These are phyloP conservation scores for Catharus ustulatus DNA, from an alignment of 2,797 vertebrate species.

Conservation along the genomic window DNA sequence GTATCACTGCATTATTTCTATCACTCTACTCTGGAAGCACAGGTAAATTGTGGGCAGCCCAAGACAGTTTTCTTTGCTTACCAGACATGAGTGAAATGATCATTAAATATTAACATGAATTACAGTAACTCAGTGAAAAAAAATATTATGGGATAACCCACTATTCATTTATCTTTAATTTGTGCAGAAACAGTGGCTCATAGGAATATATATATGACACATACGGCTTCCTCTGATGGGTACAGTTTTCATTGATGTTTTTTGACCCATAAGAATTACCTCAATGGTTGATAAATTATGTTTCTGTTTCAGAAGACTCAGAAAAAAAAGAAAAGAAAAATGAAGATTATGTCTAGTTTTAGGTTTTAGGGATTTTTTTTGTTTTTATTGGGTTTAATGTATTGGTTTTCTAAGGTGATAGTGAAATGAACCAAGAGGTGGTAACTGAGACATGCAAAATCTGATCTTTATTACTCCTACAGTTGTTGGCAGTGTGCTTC, in stretches of 20 bases:
- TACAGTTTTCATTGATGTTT: not conserved
- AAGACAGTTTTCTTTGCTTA: not conserved
- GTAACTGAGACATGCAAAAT: not conserved
- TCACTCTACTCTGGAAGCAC: not conserved
- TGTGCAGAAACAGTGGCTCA: not conserved
- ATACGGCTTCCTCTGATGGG: not conserved
- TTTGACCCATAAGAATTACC: not conserved
- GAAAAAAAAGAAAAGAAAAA: not conserved
- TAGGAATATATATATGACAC: not conserved
- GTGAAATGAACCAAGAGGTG: not conserved
- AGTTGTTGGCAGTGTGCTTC: not conserved
- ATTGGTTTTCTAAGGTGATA: not conserved
- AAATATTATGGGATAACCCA: not conserved
- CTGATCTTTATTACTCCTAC: not conserved
- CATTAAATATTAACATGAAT: not conserved
- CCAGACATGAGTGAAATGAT: not conserved
- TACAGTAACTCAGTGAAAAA: not conserved
- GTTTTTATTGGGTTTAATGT: not conserved
- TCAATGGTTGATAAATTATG: not conserved
- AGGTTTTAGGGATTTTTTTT: not conserved
- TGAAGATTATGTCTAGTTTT: not conserved
- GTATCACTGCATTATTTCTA: not conserved
- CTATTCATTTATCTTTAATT: not conserved
- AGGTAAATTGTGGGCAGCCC: not conserved
- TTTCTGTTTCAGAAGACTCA: not conserved